These are phyloP conservation scores for Alexandromys fortis DNA, from an alignment of 2,113 vertebrate genomes.

Conservation along the genomic window DNA sequence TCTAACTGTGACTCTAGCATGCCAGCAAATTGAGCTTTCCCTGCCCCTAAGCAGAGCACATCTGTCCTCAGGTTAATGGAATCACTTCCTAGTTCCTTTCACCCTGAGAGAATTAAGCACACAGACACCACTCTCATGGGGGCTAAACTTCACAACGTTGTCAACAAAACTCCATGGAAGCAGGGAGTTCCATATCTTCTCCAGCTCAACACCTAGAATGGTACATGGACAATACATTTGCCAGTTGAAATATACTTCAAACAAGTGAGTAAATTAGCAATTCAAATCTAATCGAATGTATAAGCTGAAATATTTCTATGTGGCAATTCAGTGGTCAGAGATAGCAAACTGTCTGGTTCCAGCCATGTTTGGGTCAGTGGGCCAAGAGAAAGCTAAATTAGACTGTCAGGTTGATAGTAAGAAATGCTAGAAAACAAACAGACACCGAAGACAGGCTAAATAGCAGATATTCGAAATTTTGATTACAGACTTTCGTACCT, in stretches of 20 bases:
- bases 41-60: not conserved
- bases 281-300: not conserved
- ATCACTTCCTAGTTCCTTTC: not conserved
- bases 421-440: constrained; percentile 27
- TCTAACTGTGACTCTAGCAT: not conserved
- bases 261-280: not conserved
- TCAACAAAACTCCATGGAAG: not conserved
- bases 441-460: not conserved
- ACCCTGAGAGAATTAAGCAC: not conserved
- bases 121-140: not conserved
- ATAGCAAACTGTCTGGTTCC: not conserved
- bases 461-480: not conserved
- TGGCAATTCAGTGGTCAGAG: not conserved
- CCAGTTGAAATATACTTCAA: not conserved
- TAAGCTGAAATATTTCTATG: not conserved
- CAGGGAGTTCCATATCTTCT: not conserved
- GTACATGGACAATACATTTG: not conserved
- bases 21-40: not conserved
- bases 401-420: constrained; percentile 5
- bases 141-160: not conserved
- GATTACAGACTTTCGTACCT: not conserved
- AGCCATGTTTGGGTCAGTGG: not conserved
- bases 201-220: not conserved
- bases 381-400: not conserved
- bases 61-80: not conserved